A percentile compares a stretch with the other conserved stretches of the same genome.
These are phyloP conservation scores for Varecia variegata DNA, from an alignment of 2,797 vertebrate genomes.

Conservation along the genomic window DNA sequence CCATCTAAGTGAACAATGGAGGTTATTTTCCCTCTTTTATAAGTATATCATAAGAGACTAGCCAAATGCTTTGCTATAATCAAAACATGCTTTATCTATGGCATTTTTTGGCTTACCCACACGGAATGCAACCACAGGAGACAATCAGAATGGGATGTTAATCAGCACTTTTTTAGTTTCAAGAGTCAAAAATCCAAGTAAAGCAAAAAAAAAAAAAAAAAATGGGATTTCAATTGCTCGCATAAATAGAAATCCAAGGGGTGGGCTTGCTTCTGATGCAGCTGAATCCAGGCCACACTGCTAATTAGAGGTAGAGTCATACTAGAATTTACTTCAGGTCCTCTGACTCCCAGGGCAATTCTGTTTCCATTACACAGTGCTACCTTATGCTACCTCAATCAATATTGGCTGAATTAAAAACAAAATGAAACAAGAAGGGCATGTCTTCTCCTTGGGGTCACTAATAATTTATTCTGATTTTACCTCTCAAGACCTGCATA, in stretches of 20 bases:
- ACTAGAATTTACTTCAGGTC: neutral
- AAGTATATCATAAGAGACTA: neutral
- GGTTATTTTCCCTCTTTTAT: neutral
- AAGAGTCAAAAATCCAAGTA: neutral
- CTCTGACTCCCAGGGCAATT: neutral
- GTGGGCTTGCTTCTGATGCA: neutral
- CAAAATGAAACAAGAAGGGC: constrained; percentile 19
- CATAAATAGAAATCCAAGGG: neutral
- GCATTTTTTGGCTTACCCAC: neutral
- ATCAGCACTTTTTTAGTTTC: neutral
- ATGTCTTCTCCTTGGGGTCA: neutral
- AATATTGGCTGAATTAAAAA: constrained; percentile 44
- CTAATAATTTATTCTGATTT: constrained; percentile 31
- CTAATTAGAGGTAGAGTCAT: neutral
- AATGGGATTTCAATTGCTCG: neutral
- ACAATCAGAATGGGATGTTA: neutral
- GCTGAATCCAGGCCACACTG: neutral
- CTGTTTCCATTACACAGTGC: neutral
- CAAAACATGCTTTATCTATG: neutral
- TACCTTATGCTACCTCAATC: neutral
- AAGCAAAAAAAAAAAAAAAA: neutral
- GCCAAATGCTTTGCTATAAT: neutral
- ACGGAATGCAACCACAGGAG: neutral
- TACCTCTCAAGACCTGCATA: neutral
- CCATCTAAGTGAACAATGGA: neutral